These are phyloP conservation scores for Notamacropus eugenii DNA, from an alignment of 2,797 vertebrate species.

Conservation along the genomic window DNA sequence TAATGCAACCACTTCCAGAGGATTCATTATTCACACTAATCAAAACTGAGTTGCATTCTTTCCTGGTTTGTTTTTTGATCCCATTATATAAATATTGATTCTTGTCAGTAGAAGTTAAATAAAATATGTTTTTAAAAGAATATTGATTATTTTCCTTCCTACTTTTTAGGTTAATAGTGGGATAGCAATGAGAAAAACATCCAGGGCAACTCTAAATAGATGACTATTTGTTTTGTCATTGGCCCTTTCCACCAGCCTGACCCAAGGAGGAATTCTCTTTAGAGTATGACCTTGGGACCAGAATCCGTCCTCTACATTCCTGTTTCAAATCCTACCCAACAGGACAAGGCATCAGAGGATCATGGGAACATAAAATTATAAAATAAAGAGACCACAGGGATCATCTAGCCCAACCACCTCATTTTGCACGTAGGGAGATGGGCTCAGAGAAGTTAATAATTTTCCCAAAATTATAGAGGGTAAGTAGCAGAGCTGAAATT, in stretches of 20 bases:
- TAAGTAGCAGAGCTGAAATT: not conserved
- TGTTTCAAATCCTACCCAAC: not conserved
- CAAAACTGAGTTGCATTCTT: not conserved
- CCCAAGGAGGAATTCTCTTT: not conserved
- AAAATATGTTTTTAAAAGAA: not conserved
- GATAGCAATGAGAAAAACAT: not conserved
- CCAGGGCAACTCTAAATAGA: not conserved
- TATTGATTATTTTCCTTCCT: not conserved
- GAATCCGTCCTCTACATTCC: not conserved
- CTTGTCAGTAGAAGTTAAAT: not conserved
- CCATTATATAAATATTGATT: not conserved
- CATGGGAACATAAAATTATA: not conserved
- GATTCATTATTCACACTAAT: not conserved
- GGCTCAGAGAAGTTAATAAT: not conserved
- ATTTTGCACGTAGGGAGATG: not conserved
- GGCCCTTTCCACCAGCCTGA: not conserved
- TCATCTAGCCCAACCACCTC: not conserved
- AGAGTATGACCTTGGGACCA: not conserved
- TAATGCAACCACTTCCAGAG: not conserved
- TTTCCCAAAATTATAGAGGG: not conserved
- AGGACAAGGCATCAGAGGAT: not conserved
- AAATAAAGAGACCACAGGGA: not conserved
- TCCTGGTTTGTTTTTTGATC: not conserved
- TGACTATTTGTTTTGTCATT: not conserved
- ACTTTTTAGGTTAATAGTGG: not conserved